Evolutionary conservation across 2,888 invertebrate species (phyloP), one percentile per base, ranked within the genome.

Genomic region (Lochmaea crataegi): DNA sequence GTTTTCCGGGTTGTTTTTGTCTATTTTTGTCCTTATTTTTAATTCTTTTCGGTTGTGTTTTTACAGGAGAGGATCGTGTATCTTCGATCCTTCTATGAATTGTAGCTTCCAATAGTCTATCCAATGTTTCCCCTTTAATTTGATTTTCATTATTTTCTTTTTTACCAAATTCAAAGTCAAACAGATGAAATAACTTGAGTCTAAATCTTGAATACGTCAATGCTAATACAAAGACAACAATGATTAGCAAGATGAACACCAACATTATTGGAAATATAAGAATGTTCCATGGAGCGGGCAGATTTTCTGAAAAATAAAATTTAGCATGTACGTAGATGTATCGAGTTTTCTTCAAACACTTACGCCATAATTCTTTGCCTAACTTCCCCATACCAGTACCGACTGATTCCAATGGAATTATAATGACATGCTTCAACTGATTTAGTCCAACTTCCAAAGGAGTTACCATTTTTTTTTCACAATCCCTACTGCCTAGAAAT

Each of bases 351-450:
- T 32, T 32, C 26, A 32, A 32, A 5, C 71, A 79, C 80, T 78
- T 75, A 81, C 81, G 73, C 73, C 77, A 81, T 64, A 80, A 73
- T 48, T 79, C 76, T 16, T 70, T 71, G 48, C 75, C 80, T 70
- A 81, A 80, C 18, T 75, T 70, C 7, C 81, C 81, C 73, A 81
- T 73, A 68, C 79, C 81, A 65, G 78, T 75, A 14, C 81, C 81
- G 12, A 78, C 18, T 5, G 81, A 77, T 60, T 77, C 68, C 71
- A 80, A 57, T 0, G 81, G 81, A n/a, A 80, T 71, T 10, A 80
- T 79, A 65, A 81, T 78, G 38, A 80, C 38, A 65, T 75, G 68
- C 70, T 79, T 80, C 41, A 79, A 12, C 74, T 81, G 81, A 60
- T 73, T 68, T 7, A 81, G 68, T 14, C 76, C 68, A 41, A 76